Conservation (phyloP, 1,140 invertebrate species). For the Drosophila nebulosa region DNA sequence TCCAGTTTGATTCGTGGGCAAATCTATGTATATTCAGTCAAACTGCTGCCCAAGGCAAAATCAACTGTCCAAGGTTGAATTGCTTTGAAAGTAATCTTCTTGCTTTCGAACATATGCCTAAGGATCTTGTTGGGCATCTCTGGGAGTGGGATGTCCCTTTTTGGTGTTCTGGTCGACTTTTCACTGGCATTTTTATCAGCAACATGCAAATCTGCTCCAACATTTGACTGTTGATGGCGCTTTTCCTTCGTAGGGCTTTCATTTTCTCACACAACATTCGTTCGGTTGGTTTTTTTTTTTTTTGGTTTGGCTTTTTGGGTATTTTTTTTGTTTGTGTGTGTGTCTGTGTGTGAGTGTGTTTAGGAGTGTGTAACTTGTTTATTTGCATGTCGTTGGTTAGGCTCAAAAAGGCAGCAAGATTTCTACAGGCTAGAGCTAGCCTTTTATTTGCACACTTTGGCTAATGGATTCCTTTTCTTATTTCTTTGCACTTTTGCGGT, state of each 20-base stretch:
- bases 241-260: conserved; percentile 58
- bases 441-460: conserved; percentile 73
- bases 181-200: conserved; percentile 40
- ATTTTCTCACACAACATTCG: conserved; percentile 24
- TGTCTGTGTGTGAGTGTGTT: conserved; percentile 21
- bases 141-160: background rate
- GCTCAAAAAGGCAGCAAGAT: conserved; percentile 46
- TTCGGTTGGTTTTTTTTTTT: background rate
- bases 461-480: conserved; percentile 68
- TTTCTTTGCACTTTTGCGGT: conserved; percentile 45
- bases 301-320: conserved; percentile 7
- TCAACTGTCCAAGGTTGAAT: no score
- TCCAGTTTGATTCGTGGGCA: no score
- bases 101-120: background rate
- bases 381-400: conserved; percentile 71
- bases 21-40: no score
- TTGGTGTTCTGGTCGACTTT: background rate
- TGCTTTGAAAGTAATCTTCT: no score
- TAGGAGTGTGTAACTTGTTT: conserved; percentile 52
- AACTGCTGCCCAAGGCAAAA: no score
- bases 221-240: conserved; percentile 70
- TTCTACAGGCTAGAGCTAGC: conserved; percentile 3
- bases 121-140: background rate
- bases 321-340: conserved; percentile 15
- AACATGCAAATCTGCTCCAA: conserved; percentile 65